phyloP scores from a whole-genome alignment of 2,113 vertebrate species.

The Rhodinocichla rosea region DNA sequence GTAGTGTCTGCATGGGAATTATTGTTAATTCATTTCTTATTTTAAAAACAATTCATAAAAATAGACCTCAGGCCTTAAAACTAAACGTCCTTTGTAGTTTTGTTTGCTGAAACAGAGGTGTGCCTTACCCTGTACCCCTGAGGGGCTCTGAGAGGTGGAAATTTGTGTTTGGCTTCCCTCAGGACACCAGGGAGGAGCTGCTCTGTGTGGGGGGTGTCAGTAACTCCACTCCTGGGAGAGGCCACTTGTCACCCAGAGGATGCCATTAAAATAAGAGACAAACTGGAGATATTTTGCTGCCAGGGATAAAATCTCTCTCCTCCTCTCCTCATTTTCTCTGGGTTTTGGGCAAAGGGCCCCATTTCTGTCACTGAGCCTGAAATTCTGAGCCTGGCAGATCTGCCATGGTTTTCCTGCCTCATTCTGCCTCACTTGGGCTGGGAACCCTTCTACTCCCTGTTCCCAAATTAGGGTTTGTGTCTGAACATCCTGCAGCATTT shows the following conservation, averaged over 20 bases:
- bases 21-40: background rate
- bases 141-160: background rate
- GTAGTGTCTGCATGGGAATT: background rate
- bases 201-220: background rate
- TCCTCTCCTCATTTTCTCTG: background rate
- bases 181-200: background rate
- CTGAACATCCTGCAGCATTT: background rate
- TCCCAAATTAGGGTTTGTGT: background rate
- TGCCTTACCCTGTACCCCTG: background rate
- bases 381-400: background rate
- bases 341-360: background rate
- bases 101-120: background rate
- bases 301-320: background rate
- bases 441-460: background rate
- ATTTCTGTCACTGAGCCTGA: background rate
- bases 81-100: background rate
- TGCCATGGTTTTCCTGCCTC: background rate
- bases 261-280: background rate
- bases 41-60: accelerated
- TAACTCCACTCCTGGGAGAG: background rate
- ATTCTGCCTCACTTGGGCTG: background rate
- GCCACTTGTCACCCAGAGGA: background rate
- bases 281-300: background rate
- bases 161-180: background rate
- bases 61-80: background rate